Percentiles rank a stretch among this genome's conserved stretches.
phyloP scores from a whole-genome alignment of 2,888 invertebrate species.

The Diplolepis rosae region DNA sequence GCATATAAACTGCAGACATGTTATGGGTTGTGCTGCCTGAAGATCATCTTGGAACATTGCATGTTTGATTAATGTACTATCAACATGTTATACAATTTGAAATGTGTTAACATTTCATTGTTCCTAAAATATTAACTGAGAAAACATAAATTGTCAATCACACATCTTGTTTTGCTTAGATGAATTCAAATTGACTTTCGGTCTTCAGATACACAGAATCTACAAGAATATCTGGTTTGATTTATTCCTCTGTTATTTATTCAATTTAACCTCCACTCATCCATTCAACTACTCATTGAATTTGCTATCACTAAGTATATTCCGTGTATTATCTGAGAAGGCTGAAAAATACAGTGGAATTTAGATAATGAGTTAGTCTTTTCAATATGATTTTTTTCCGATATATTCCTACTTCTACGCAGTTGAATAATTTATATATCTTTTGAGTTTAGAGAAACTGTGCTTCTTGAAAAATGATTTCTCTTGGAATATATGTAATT shows the following conservation, averaged over 20 bases:
- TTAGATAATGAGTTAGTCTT: conserved; percentile 6
- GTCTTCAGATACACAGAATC: not conserved
- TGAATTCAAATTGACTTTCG: no score
- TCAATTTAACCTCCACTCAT: conserved; percentile 16
- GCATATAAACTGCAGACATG: conserved; percentile 24
- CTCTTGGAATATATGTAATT: no score
- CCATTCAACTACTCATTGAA: conserved; percentile 5
- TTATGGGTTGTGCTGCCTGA: conserved; percentile 16
- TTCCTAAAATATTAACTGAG: no score
- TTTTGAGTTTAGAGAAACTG: no score
- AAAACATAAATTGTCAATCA: no score
- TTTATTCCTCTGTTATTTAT: conserved; percentile 16
- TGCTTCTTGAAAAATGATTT: no score
- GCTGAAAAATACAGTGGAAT: conserved; percentile 10
- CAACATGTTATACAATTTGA: no score
- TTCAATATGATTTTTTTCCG: not conserved
- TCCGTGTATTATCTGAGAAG: conserved; percentile 2
- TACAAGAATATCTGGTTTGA: no score
- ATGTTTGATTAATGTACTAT: not conserved
- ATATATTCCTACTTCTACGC: not conserved
- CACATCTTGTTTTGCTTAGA: no score
- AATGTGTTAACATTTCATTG: not conserved
- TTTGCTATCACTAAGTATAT: conserved; percentile 9
- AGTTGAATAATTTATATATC: no score
- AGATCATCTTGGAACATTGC: not conserved